Evolutionary conservation across 2,797 vertebrate species (phyloP).

Genomic region (Leucoraja ocellata): DNA sequence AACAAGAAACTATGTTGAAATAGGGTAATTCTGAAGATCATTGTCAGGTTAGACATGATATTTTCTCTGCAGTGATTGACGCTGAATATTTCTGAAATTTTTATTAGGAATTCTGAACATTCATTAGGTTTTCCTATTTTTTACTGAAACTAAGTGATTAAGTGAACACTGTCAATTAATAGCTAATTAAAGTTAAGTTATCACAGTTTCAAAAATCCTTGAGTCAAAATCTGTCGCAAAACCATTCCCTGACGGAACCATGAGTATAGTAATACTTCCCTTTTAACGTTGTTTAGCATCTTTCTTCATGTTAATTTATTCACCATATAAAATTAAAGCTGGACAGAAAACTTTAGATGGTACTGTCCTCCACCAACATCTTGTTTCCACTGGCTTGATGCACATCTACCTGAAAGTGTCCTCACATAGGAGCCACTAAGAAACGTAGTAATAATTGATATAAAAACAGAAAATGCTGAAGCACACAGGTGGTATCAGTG

Average conservation of each 20-base stretch:
- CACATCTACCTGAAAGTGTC: neutral
- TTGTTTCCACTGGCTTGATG: neutral
- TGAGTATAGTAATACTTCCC: neutral
- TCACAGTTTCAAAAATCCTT: neutral
- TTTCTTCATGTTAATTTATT: neutral
- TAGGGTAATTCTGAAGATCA: no score
- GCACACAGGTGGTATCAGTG: no score
- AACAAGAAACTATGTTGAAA: neutral
- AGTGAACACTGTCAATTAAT: neutral
- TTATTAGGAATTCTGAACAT: no score
- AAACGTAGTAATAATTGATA: neutral
- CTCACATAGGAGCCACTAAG: neutral
- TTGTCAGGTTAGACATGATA: no score
- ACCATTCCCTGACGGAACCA: neutral
- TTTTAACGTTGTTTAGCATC: neutral
- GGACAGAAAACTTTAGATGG: neutral
- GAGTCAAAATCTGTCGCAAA: neutral
- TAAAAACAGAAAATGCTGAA: no score
- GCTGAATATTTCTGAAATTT: no score
- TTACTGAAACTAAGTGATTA: neutral
- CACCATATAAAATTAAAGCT: neutral
- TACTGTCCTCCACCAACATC: neutral
- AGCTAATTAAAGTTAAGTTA: neutral
- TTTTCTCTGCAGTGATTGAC: no score
- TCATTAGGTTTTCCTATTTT: neutral